Evolutionary conservation across 2,888 invertebrate species (phyloP).

Genomic region (Brachyptera putata): DNA sequence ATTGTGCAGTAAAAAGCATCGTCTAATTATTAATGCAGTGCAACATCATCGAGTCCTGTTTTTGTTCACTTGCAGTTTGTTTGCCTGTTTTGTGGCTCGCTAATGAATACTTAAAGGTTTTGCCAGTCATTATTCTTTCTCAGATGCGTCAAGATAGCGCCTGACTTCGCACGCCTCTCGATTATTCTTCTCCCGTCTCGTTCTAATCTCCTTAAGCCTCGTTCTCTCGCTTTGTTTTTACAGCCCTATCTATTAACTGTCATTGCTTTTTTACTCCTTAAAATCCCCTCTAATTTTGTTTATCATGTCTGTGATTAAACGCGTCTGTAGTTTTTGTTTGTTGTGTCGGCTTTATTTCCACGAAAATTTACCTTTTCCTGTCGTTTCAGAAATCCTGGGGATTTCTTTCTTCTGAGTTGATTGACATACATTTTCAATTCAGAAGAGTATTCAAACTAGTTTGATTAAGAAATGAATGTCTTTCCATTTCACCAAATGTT

Average conservation of each 20-base stretch:
- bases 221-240: neutral
- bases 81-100: neutral
- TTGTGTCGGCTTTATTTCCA: too few species aligned
- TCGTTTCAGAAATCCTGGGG: too few species aligned
- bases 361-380: too few species aligned
- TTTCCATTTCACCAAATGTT: too few species aligned
- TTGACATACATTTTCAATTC: too few species aligned
- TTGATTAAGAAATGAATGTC: too few species aligned
- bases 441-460: too few species aligned
- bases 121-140: neutral
- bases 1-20: too few species aligned
- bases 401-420: too few species aligned
- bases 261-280: neutral
- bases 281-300: neutral
- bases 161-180: conserved; percentile 8
- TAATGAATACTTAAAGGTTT: conserved; percentile 18
- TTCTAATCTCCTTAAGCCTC: conserved; percentile 15
- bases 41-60: neutral
- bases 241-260: conserved; percentile 14
- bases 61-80: neutral
- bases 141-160: conserved; percentile 12
- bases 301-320: neutral
- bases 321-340: too few species aligned
- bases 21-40: too few species aligned
- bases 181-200: neutral